phyloP scores from a whole-genome alignment of 2,113 vertebrate genomes.

The Sialia sialis region DNA sequence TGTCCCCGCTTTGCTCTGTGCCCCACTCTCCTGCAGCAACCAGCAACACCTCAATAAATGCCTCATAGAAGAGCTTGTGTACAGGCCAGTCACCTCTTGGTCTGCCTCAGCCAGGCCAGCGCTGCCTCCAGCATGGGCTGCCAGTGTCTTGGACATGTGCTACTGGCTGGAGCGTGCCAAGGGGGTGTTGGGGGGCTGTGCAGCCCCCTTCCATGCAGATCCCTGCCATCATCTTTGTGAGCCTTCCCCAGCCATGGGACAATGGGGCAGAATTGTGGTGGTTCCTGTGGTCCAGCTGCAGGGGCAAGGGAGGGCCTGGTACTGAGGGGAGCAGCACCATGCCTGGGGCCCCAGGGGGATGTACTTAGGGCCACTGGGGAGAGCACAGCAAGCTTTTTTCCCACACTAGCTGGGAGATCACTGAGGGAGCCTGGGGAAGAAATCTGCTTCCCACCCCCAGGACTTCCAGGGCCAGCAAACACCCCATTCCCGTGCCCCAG shows the following conservation, averaged over 20 bases:
- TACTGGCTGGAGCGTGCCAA: fast-evolving
- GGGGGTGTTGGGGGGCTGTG: fast-evolving
- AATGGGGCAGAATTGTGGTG: neutral
- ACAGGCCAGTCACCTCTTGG: neutral
- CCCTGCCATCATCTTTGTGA: too few relatives aligned
- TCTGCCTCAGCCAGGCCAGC: neutral
- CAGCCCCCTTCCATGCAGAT: neutral
- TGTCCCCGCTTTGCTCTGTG: neutral
- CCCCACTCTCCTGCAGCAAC: neutral
- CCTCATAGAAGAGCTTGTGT: neutral
- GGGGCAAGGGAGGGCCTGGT: fast-evolving
- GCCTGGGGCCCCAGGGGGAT: fast-evolving
- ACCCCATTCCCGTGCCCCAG: fast-evolving
- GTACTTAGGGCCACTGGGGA: neutral
- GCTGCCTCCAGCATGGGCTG: neutral
- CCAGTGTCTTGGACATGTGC: neutral
- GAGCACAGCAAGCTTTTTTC: neutral
- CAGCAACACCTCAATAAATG: neutral
- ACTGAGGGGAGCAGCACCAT: fast-evolving
- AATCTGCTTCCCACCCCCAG: neutral
- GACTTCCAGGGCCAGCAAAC: neutral
- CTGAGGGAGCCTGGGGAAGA: neutral
- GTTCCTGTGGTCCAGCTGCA: neutral
- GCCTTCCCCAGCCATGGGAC: neutral
- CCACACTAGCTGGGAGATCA: neutral